Evolutionary conservation across 2,113 vertebrate genomes (phyloP), one percentile per base, ranked within the genome.

Genomic region (Mesitornis unicolor): DNA sequence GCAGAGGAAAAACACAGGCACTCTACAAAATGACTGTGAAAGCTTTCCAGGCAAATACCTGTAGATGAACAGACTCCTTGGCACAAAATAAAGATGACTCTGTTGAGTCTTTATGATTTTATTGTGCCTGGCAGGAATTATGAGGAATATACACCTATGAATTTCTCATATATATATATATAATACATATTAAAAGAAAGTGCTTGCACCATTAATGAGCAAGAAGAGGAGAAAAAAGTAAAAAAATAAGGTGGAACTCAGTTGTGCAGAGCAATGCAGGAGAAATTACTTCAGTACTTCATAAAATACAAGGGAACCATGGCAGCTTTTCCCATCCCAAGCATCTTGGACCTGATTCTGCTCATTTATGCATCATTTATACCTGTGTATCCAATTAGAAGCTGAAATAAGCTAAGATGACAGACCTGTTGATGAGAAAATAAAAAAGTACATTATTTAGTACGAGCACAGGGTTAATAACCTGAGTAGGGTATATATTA

Each of bases 41-140:
- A 85, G 38, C 28, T 90, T 95, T 93, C 69, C 60, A 83, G 74
- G 61, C 36, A 90, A 91, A 85, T 87, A 89, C 36, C 70, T 84
- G 51, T 11, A 10, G 60, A 51, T 53, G 67, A 96, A 53, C 45
- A 29, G 91, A 87, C 73, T 79, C 47, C 45, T 70, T 40, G 33
- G 33, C 67, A 82, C 43, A 82, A 87, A 84, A 85, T 79, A 50
- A 91, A 89, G 38, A 16, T 77, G 33, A 35, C 38, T 69, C 85
- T 26, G 26, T 45, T 33, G 47, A 92, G 64, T 65, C 40, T 94
- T 97, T 57, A 84, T 38, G 47, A 54, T 31, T 42, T 47, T 78
- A 67, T 16, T 45, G 40, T 83, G 59, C n/a, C 6, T 48, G 53
- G 84, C 67, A 96, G 85, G 40, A 51, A 80, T 56, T 54, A 20